Conservation (phyloP, 2,797 vertebrate species). For the Chromobotia macracanthus region DNA sequence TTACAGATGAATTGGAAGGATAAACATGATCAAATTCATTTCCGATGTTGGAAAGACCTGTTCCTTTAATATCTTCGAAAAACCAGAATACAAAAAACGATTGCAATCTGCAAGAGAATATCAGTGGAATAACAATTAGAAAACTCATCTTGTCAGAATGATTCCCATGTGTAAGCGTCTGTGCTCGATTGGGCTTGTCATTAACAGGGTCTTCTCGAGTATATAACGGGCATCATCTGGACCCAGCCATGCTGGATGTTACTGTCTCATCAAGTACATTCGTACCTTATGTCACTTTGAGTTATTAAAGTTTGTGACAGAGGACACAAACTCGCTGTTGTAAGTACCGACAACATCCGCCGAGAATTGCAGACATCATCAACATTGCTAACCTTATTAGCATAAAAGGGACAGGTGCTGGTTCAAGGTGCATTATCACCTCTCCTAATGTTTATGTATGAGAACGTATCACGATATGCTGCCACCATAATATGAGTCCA, state of each 20-base stretch:
- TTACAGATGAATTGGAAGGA: not conserved
- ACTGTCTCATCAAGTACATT: not conserved
- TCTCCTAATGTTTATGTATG: constrained; percentile 48
- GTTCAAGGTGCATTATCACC: constrained; percentile 30
- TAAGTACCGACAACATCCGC: constrained; percentile 12
- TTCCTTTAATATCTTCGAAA: not conserved
- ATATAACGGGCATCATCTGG: constrained; percentile 7
- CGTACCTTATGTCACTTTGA: not conserved
- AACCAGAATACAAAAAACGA: not conserved
- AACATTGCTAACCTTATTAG: constrained; percentile 28
- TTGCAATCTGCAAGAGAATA: constrained; percentile 49
- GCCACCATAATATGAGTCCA: constrained; percentile 18
- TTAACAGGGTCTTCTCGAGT: constrained; percentile 3
- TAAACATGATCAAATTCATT: constrained; percentile 38
- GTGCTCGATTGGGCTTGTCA: constrained; percentile 8
- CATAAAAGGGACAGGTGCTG: constrained; percentile 39
- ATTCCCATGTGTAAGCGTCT: constrained; percentile 58
- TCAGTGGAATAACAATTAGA: constrained; percentile 9
- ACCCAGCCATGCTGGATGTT: constrained; percentile 6
- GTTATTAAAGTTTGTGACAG: not conserved
- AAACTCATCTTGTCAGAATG: constrained; percentile 13
- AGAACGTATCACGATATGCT: constrained; percentile 32
- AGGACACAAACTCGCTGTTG: not conserved
- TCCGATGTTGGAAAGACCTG: not conserved
- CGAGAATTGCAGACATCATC: constrained; percentile 25